Conservation (phyloP, 2,888 invertebrate genomes). For the Salticus scenicus region DNA sequence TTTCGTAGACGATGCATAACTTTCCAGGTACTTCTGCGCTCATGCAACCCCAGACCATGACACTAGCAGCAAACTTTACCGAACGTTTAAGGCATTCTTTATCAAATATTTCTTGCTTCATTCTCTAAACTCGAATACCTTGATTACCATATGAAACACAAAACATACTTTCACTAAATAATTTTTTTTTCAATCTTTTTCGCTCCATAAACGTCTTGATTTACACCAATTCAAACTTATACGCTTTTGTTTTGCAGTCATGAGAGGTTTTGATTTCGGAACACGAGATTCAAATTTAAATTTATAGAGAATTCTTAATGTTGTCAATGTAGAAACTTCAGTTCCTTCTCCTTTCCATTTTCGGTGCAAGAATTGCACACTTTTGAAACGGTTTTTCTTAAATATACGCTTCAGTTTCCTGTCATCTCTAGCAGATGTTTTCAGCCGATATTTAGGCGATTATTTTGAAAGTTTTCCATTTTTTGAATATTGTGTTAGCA, state of each 20-base stretch:
- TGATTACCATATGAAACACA: background rate
- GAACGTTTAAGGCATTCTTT: conserved; percentile 14
- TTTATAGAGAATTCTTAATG: background rate
- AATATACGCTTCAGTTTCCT: background rate
- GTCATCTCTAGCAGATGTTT: background rate
- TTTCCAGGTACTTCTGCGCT: conserved; percentile 5
- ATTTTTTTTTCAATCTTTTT: background rate
- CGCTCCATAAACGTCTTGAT: conserved; percentile 11
- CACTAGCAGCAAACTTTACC: conserved; percentile 5
- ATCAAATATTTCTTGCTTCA: conserved; percentile 8
- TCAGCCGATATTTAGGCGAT: background rate
- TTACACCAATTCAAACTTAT: conserved; percentile 10
- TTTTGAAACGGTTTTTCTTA: conserved; percentile 14
- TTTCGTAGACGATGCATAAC: conserved; percentile 12
- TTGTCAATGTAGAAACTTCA: conserved; percentile 14
- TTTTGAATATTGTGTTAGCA: background rate
- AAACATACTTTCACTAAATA: conserved; percentile 4
- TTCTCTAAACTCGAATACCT: background rate
- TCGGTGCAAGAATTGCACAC: conserved; percentile 6
- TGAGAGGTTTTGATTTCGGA: conserved; percentile 7
- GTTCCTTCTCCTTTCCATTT: background rate
- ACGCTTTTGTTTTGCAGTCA: background rate
- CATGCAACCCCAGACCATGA: conserved; percentile 4
- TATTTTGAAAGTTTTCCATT: conserved; percentile 7
- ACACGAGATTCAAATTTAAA: conserved; percentile 9